Conservation (phyloP, 2,113 vertebrate species). For the Dromas ardeola region DNA sequence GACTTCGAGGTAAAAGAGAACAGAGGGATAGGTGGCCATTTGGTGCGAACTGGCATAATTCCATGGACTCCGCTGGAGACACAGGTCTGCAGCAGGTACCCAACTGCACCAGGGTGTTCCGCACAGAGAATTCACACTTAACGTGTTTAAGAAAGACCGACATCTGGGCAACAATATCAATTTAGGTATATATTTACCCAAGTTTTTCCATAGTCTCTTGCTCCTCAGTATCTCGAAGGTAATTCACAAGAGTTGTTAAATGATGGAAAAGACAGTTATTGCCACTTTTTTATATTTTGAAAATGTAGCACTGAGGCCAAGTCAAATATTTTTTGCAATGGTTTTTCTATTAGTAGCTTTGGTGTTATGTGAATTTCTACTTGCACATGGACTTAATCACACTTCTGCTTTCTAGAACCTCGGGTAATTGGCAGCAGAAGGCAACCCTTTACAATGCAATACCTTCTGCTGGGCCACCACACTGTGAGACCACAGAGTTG, state of each 20-base stretch:
- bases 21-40: background rate
- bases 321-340: background rate
- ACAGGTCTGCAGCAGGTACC: background rate
- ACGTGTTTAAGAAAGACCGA: background rate
- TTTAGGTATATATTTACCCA: background rate
- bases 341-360: background rate
- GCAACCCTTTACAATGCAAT: background rate
- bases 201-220: background rate
- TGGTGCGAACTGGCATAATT: background rate
- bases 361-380: background rate
- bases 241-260: background rate
- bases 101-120: background rate
- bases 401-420: background rate
- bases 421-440: slow-evolving; percentile 40
- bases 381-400: background rate
- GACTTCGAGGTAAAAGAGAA: background rate
- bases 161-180: too few species aligned
- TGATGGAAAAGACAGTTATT: background rate
- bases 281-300: background rate
- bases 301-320: background rate
- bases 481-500: background rate
- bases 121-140: background rate
- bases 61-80: background rate
- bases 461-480: slow-evolving; percentile 20
- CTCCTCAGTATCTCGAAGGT: background rate